Percentiles rank a stretch among this genome's conserved stretches.
Evolutionary conservation across 1,140 invertebrate species (phyloP).

Genomic region (Lepidurus apus): DNA sequence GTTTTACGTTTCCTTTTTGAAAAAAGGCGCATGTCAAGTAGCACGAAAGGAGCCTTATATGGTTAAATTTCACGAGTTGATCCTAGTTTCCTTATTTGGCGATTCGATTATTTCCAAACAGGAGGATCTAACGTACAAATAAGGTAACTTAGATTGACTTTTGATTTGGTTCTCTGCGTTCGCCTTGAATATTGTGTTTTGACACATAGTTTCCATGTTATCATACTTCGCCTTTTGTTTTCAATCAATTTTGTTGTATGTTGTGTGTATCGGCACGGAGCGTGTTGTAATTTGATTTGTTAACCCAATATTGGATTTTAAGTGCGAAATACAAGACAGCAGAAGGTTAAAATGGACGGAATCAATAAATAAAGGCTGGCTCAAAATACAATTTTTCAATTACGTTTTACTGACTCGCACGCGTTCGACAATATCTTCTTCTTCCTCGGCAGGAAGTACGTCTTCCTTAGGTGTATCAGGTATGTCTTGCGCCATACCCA

Average conservation of each 20-base stretch:
- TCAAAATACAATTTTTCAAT: background rate
- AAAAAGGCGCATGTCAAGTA: background rate
- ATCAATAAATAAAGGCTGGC: background rate
- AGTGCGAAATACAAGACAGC: too few species aligned
- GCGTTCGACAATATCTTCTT: slow-evolving; percentile 5
- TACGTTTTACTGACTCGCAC: background rate
- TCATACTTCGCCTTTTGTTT: too few species aligned
- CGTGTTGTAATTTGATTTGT: too few species aligned
- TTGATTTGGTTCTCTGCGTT: too few species aligned
- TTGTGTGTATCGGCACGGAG: too few species aligned
- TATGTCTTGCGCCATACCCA: background rate
- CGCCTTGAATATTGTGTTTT: too few species aligned
- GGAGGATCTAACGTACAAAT: background rate
- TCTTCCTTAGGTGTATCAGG: background rate
- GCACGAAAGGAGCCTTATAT: background rate
- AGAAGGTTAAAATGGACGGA: background rate
- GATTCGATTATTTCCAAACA: background rate
- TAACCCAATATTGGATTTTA: too few species aligned
- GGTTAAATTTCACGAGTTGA: background rate
- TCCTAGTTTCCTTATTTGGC: background rate
- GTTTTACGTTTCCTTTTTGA: too few species aligned
- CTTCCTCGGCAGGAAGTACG: background rate
- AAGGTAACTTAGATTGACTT: background rate
- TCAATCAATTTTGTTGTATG: too few species aligned
- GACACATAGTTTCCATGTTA: too few species aligned